Evolutionary conservation across 2,113 vertebrate species (phyloP), one percentile per base, ranked within the genome.

Genomic region (Sigmodon hispidus): DNA sequence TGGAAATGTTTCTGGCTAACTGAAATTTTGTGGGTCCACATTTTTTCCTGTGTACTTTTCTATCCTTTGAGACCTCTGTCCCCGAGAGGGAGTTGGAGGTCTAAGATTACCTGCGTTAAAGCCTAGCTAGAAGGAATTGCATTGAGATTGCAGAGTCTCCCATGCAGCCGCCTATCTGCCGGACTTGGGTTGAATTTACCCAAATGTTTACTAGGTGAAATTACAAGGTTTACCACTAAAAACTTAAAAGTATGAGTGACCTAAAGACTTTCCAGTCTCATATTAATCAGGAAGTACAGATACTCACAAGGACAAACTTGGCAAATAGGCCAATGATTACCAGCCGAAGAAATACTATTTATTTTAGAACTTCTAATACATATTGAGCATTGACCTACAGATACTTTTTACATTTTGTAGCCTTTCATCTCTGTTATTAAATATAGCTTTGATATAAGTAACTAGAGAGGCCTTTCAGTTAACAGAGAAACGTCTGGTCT

Each of bases 401-500:
- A 75, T 70, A 73, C 83, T 77, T 43, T 36, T 36, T 61, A 43
- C 24, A 36, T 26, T 76, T 90, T 86, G 40, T 31, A 87, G 6
- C 61, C 7, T 94, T 34, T 80, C 87, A 65, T 61, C 22, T 94
- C 79, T 92, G 36, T 91, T 76, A 52, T 72, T 94, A 65, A 97
- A 90, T n/a, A 91, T 88, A 94, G 48, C 43, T 86, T 21, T 69
- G 69, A 26, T 61, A 36, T 87, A 73, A 93, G 40, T 91, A 86
- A 63, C n/a, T 57, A 52, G n/a, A 31, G 52, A 83, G 77, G 34
- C 61, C 92, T 90, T 80, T 61, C 69, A 61, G 36, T 89, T 77
- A 70, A 45, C 34, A 55, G 65, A 91, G 45, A 85, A 31, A 52
- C 80, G 87, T 91, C 95, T 67, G 29, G 67, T 91, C 76, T 85